Evolutionary conservation across 2,888 invertebrate genomes (phyloP).

Genomic region (Eristalis tenax): DNA sequence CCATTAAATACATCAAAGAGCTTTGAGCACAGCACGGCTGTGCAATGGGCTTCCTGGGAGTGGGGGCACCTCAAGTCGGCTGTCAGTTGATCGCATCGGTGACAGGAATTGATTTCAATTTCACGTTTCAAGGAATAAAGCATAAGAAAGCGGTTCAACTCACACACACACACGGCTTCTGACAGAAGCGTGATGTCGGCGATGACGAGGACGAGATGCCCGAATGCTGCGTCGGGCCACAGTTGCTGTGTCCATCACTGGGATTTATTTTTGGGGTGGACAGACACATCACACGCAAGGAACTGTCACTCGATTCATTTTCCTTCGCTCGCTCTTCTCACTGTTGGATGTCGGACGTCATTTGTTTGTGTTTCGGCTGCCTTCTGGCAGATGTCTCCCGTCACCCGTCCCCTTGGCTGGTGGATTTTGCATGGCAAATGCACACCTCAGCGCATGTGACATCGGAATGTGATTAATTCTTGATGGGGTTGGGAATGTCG

Average conservation of each 20-base stretch:
- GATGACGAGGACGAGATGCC: conserved; percentile 34
- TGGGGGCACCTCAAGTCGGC: conserved; percentile 32
- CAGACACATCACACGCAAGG: conserved; percentile 59
- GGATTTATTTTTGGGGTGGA: conserved; percentile 71
- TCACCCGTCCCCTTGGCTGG: not conserved
- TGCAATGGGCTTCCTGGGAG: conserved; percentile 12
- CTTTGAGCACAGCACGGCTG: conserved; percentile 38
- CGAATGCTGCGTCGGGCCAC: conserved; percentile 24
- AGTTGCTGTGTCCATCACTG: conserved; percentile 68
- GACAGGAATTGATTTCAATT: conserved; percentile 72
- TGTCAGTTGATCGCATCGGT: conserved; percentile 68
- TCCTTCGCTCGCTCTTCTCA: conserved; percentile 44
- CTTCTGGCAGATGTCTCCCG: conserved; percentile 12
- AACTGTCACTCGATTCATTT: conserved; percentile 63
- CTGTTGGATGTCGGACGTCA: conserved; percentile 53
- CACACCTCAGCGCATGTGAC: conserved; percentile 57
- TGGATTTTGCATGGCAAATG: conserved; percentile 30
- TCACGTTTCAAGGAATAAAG: conserved; percentile 65
- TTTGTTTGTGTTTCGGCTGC: conserved; percentile 55
- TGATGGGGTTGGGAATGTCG: conserved; percentile 51
- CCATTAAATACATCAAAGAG: conserved; percentile 72
- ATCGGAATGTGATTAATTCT: conserved; percentile 70
- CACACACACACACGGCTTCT: conserved; percentile 1
- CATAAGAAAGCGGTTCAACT: conserved; percentile 35
- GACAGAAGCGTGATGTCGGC: conserved; percentile 41